Percentiles rank a stretch among this genome's conserved stretches.
These are phyloP conservation scores for Thera obeliscata DNA, from an alignment of 2,888 invertebrate genomes.

Conservation along the genomic window DNA sequence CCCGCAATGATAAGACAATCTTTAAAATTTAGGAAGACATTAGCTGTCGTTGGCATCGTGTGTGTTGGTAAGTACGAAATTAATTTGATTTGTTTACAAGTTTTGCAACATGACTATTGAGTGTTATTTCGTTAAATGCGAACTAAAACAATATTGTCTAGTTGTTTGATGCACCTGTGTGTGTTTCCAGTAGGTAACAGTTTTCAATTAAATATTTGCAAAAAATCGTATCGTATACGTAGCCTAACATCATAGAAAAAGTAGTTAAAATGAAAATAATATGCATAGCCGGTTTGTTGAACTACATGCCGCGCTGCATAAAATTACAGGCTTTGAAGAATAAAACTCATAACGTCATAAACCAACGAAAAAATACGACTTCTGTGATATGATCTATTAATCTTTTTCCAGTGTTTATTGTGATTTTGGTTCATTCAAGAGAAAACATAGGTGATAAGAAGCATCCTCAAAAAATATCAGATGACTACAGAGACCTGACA, in stretches of 20 bases:
- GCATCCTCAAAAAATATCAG: slow-evolving; percentile 55
- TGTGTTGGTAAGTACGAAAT: slow-evolving; percentile 66
- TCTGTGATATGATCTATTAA: too few species aligned
- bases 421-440: slow-evolving; percentile 60
- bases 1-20: slow-evolving; percentile 78
- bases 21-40: slow-evolving; percentile 74
- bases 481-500: slow-evolving; percentile 56
- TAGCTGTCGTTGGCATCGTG: slow-evolving; percentile 64
- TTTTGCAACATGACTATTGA: slow-evolving; percentile 2
- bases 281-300: background rate
- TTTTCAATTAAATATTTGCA: too few species aligned
- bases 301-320: background rate
- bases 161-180: too few species aligned
- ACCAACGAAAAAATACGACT: too few species aligned
- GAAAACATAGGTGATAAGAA: slow-evolving; percentile 39
- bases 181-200: too few species aligned
- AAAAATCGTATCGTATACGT: too few species aligned
- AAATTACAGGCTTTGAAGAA: background rate
- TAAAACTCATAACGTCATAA: too few species aligned
- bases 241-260: too few species aligned
- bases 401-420: slow-evolving; percentile 64
- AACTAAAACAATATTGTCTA: background rate
- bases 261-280: too few species aligned
- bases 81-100: slow-evolving; percentile 29
- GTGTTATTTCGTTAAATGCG: background rate